These are phyloP conservation scores for Drosophila helvetica DNA, from an alignment of 2,888 invertebrate species.

Conservation along the genomic window DNA sequence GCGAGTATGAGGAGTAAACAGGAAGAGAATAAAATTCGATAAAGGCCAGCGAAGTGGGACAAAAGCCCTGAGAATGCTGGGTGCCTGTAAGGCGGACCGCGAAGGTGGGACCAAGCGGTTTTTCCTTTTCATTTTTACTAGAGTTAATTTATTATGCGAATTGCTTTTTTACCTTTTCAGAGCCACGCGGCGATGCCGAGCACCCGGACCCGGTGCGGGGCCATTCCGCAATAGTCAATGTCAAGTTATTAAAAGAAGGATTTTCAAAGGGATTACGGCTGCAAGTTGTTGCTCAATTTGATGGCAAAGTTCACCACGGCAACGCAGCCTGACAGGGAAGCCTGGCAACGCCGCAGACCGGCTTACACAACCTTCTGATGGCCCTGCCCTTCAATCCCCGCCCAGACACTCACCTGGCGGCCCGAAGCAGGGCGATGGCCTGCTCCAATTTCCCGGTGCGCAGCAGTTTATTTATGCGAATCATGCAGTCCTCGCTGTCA, in stretches of 20 bases:
- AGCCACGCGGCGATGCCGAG: slow-evolving; percentile 24
- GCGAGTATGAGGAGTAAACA: slow-evolving; percentile 49
- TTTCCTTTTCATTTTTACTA: slow-evolving; percentile 43
- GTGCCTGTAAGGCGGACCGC: neutral
- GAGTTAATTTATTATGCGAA: slow-evolving; percentile 76
- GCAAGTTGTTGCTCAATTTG: slow-evolving; percentile 52
- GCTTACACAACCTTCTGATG: slow-evolving; percentile 16
- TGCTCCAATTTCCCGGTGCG: slow-evolving; percentile 89
- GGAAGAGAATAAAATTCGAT: slow-evolving; percentile 25
- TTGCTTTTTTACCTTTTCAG: slow-evolving; percentile 61
- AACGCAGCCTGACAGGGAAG: slow-evolving; percentile 9
- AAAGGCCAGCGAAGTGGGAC: slow-evolving; percentile 25
- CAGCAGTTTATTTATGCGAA: slow-evolving; percentile 91
- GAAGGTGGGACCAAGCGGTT: slow-evolving; percentile 11
- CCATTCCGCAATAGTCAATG: slow-evolving; percentile 67
- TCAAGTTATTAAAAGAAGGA: slow-evolving; percentile 71
- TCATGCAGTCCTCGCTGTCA: slow-evolving; percentile 93
- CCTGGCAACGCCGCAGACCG: neutral
- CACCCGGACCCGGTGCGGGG: neutral
- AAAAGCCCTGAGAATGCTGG: slow-evolving; percentile 4
- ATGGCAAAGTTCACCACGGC: slow-evolving; percentile 14
- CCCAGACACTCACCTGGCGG: slow-evolving; percentile 87
- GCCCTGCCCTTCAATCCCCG: neutral
- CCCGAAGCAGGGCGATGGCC: slow-evolving; percentile 92
- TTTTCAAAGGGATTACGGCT: slow-evolving; percentile 58